Evolutionary conservation across 2,113 vertebrate genomes (phyloP), one percentile per base, ranked within the genome.

Genomic region (Larimichthys crocea): DNA sequence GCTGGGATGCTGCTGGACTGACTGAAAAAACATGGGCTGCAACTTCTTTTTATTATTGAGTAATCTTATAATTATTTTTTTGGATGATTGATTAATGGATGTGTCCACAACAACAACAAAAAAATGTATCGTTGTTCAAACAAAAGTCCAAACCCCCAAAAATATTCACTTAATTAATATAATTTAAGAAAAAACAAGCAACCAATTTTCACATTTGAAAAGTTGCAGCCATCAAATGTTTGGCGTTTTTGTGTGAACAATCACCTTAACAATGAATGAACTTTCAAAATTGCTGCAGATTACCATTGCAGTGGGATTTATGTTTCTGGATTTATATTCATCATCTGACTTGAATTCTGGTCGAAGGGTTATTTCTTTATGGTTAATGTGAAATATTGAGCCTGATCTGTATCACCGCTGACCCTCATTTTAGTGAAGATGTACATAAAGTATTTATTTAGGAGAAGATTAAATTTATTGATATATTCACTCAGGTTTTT

Each of bases 261-360:
- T 68, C 24, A 66, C 20, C 35, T 6, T 19, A 68, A 50, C 3
- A 0, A 24, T 19, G 24, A 8, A 53, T 56, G 3, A 4, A 10
- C 11, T 15, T 3, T 44, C 26, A 26, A 53, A 56, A 22, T 22
- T 20, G 3, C 15, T 49, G 46, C 19, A 14, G 46, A 63, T 74
- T 29, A 22, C 44, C 22, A 12, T 56, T 63, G 0, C 4, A 9
- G 6, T 29, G 31, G 44, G 63, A 12, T 70, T 66, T 40, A 10
- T 83, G 31, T 77, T 65, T 75, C 14, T 55, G 48, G 5, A 49
- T 83, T 63, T 59, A 11, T 24, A 59, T 76, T 56, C 20, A 60
- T 72, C n/a, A 26, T 22, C 50, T 56, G 42, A 7, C 52, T 76
- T 57, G 31, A 40, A 52, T 73, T 77, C 12, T 22, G 24, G 2